Evolutionary conservation across 2,888 invertebrate genomes (phyloP), one percentile per base, ranked within the genome.

Genomic region (Caenorhabditis virilis): DNA sequence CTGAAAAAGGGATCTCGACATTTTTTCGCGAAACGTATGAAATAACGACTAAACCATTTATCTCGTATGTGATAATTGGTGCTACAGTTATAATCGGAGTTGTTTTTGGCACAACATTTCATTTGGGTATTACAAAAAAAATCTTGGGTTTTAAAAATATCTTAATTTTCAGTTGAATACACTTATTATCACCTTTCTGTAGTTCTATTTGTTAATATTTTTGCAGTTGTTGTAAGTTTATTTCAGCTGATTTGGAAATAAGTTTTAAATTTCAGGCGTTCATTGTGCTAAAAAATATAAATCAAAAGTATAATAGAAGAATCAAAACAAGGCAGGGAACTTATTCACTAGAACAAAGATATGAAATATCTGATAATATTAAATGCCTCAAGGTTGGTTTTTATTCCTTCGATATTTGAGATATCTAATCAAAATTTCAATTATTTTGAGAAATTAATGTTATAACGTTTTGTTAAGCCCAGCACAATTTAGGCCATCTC

Each of bases 331-430:
- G 2, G 13, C 6, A 47, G 13, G 20, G 35, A 33, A 30, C 6
- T 20, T 47, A 47, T 47, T 47, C 47, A 35, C n/a, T 47, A 11
- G 25, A 15, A 2, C 16, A 35, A 35, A 18, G 47, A 30, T 47
- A 47, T 47, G 35, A 47, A 47, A 22, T 47, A 2, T 33, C 47
- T 20, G 47, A 47, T 6, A 49, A 46, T 55, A 52, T 45, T n/a
- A 30, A 23, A 35, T n/a, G 3, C 22, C 38, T 35, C 23, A 47
- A 47, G 47, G 47, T 47, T n/a, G n/a, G n/a, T n/a, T n/a, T n/a
- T n/a, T n/a, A n/a, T n/a, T n/a, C n/a, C n/a, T n/a, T n/a, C n/a
- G n/a, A n/a, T n/a, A n/a, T n/a, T n/a, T n/a, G n/a, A n/a, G n/a
- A n/a, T n/a, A n/a, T n/a, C n/a, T n/a, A n/a, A n/a, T n/a, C n/a